A percentile compares a stretch with the other conserved stretches of the same genome.
Conservation (phyloP, 2,113 vertebrate species). For the Cavia aperea region DNA sequence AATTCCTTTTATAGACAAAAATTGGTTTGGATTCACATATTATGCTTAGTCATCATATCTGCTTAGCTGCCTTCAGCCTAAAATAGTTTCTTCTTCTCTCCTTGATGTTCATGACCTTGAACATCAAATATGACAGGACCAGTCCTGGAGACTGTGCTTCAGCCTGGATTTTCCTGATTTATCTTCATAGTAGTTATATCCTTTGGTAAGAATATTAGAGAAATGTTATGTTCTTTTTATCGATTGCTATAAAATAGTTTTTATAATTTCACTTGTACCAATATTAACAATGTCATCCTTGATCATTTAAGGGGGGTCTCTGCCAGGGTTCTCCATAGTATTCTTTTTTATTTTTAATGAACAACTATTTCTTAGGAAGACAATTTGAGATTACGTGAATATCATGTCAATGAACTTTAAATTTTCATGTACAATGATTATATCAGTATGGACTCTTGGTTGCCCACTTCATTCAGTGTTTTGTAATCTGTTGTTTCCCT, state of each 20-base stretch:
- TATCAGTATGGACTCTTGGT: neutral
- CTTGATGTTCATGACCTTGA: slow-evolving; percentile 23
- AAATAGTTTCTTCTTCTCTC: neutral
- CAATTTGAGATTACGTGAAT: neutral
- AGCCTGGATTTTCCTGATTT: neutral
- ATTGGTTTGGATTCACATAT: neutral
- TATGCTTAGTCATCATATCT: neutral
- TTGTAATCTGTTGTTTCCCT: neutral
- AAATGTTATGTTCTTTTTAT: neutral
- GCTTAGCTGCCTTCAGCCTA: neutral
- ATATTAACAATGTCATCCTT: neutral
- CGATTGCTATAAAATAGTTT: neutral
- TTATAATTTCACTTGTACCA: neutral
- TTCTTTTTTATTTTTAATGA: neutral
- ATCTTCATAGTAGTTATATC: neutral
- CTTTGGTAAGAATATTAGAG: neutral
- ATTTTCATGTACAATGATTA: slow-evolving; percentile 4
- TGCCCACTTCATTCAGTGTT: neutral
- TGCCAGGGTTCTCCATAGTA: neutral
- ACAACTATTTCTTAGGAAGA: neutral
- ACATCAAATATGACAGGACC: neutral
- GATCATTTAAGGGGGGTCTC: neutral
- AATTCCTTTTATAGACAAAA: neutral
- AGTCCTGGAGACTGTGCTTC: neutral
- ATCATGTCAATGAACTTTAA: neutral